phyloP scores from a whole-genome alignment of 2,113 vertebrate species.

The Sigmodon hispidus region DNA sequence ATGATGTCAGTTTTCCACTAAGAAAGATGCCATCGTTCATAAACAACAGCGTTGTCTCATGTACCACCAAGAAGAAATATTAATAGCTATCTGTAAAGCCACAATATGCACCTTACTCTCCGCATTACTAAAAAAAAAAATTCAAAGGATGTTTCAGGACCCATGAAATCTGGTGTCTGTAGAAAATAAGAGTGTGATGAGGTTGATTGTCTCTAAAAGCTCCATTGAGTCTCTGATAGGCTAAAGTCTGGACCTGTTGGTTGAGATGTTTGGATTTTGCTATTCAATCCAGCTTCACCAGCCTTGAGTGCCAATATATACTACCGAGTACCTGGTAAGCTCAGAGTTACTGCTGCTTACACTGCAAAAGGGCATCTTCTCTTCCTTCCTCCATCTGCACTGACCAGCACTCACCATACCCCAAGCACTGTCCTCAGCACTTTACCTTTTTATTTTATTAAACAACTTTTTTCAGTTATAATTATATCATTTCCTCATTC shows the following conservation, averaged over 20 bases:
- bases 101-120: not conserved
- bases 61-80: slow-evolving; percentile 26
- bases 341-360: not conserved
- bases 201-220: slow-evolving; percentile 10
- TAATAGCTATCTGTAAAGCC: not conserved
- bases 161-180: not conserved
- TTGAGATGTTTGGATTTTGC: not conserved
- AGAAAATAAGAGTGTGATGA: slow-evolving; percentile 17
- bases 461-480: not conserved
- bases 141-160: not conserved
- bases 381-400: not conserved
- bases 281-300: not conserved
- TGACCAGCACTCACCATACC: not conserved
- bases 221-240: not conserved
- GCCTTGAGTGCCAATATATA: not conserved
- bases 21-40: not conserved
- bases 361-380: not conserved
- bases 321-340: not conserved
- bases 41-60: slow-evolving; percentile 2
- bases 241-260: not conserved
- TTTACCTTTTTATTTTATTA: not conserved
- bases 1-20: slow-evolving; percentile 39
- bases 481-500: not conserved
- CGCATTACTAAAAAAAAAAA: slow-evolving; percentile 46
- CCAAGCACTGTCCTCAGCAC: not conserved